Percentiles rank a stretch among this genome's conserved stretches.
These are phyloP conservation scores for Stigmatopora nigra DNA, from an alignment of 2,113 vertebrate genomes.

Conservation along the genomic window DNA sequence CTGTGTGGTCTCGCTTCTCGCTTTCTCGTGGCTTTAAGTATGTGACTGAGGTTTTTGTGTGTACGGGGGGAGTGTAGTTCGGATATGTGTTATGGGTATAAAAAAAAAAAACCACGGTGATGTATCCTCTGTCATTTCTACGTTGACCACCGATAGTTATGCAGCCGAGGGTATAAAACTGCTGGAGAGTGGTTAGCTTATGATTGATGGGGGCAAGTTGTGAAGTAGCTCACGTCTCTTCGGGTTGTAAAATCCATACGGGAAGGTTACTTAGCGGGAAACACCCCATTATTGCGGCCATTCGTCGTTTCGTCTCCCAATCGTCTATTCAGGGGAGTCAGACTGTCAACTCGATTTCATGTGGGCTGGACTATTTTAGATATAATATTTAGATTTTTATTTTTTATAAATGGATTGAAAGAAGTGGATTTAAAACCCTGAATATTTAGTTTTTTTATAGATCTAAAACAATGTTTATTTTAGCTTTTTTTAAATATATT, in stretches of 20 bases:
- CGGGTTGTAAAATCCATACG: constrained; percentile 35
- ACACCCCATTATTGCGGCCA: constrained; percentile 20
- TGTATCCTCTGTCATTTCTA: not conserved
- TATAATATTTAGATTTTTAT: too few species aligned
- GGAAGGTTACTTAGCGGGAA: constrained; percentile 36
- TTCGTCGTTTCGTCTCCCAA: constrained; percentile 17
- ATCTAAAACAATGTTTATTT: too few species aligned
- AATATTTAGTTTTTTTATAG: too few species aligned
- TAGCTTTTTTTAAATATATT: too few species aligned
- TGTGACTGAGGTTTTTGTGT: not conserved
- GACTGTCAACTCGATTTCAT: too few species aligned
- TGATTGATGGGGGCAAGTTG: constrained; percentile 1
- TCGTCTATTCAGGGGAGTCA: too few species aligned
- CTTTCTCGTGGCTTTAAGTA: constrained; percentile 13
- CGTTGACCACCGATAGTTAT: not conserved
- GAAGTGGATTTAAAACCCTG: too few species aligned
- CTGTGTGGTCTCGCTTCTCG: constrained; percentile 11
- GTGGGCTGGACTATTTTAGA: too few species aligned
- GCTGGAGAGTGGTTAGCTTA: not conserved
- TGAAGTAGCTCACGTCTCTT: constrained; percentile 1
- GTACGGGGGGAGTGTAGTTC: not conserved
- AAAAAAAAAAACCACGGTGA: not conserved
- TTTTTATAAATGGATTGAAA: too few species aligned
- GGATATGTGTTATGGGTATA: constrained; percentile 7
- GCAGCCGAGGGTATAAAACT: not conserved